These are phyloP conservation scores for Galbula dea DNA, from an alignment of 2,113 vertebrate genomes.

Conservation along the genomic window DNA sequence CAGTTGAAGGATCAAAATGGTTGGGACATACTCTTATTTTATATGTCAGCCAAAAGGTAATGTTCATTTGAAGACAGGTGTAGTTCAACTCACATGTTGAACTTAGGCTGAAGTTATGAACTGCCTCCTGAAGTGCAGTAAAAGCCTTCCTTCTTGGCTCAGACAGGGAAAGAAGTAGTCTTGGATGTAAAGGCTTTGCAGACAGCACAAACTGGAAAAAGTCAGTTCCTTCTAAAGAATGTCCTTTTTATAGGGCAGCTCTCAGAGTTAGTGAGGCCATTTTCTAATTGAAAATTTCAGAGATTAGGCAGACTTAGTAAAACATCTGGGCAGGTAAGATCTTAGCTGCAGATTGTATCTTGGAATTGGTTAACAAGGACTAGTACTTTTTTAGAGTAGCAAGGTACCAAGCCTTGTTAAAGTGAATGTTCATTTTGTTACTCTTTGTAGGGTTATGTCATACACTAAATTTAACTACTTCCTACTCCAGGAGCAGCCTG, in stretches of 20 bases:
- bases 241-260: not conserved
- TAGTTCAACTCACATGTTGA: not conserved
- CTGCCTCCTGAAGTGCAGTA: not conserved
- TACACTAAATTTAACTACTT: not conserved
- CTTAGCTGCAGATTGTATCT: not conserved
- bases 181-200: not conserved
- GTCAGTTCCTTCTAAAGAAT: not conserved
- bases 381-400: not conserved
- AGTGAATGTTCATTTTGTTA: not conserved
- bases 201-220: not conserved
- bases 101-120: not conserved
- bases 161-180: not conserved
- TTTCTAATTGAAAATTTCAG: not conserved
- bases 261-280: not conserved
- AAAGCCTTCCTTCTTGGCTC: not conserved
- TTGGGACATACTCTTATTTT: not conserved
- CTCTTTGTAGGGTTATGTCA: not conserved
- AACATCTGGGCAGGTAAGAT: not conserved
- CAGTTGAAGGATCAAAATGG: not conserved
- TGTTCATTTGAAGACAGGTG: not conserved
- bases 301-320: not conserved
- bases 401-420: not conserved
- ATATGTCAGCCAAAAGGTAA: not conserved
- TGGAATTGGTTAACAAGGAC: not conserved
- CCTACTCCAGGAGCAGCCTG: not conserved